These are phyloP conservation scores for Drosophila trapezifrons DNA, from an alignment of 1,140 invertebrate genomes.

Conservation along the genomic window DNA sequence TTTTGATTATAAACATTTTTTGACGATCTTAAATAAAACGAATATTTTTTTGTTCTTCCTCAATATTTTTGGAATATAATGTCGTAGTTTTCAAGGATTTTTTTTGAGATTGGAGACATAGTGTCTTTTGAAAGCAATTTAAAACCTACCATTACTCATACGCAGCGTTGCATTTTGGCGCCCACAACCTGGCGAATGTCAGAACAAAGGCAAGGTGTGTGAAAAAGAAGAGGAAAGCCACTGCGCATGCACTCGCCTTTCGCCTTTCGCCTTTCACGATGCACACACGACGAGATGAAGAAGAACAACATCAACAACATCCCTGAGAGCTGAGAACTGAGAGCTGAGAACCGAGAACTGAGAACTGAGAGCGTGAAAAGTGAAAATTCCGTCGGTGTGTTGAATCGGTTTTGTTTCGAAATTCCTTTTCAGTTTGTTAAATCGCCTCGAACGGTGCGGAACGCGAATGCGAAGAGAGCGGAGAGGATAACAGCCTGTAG, in stretches of 20 bases:
- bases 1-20: no score
- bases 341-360: constrained; percentile 11
- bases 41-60: no score
- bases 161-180: constrained; percentile 66
- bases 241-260: constrained; percentile 49
- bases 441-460: constrained; percentile 74
- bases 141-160: constrained; percentile 44
- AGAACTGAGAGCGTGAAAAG: constrained; percentile 18
- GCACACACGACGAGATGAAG: constrained; percentile 1
- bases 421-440: constrained; percentile 75
- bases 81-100: no score
- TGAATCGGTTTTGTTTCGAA: constrained; percentile 31
- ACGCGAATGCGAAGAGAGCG: constrained; percentile 48
- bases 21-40: no score
- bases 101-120: no score
- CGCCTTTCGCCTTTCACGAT: neutral
- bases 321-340: constrained; percentile 34
- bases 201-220: constrained; percentile 39
- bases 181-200: constrained; percentile 38
- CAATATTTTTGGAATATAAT: no score
- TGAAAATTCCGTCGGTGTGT: constrained; percentile 49
- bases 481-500: constrained; percentile 32
- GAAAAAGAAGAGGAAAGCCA: neutral
- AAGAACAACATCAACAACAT: constrained; percentile 35
- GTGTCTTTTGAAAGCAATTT: no score